phyloP scores from a whole-genome alignment of 2,888 invertebrate species.

The Mongoloraphidia duomilia region DNA sequence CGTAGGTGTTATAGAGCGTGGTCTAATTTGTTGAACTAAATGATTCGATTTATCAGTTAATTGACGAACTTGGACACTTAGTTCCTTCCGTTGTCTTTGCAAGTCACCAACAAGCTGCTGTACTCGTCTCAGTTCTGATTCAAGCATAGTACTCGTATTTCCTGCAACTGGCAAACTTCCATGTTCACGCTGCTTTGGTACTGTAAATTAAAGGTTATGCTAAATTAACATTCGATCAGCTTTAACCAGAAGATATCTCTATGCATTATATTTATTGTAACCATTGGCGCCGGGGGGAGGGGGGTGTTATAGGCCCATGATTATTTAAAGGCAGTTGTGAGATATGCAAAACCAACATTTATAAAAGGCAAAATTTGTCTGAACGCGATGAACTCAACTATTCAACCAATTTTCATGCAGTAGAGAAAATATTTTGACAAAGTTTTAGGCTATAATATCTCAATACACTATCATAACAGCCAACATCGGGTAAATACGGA shows the following conservation, averaged over 20 bases:
- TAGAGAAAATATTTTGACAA: background rate
- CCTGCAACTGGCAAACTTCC: constrained; percentile 33
- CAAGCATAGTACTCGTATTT: constrained; percentile 50
- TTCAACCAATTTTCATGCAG: background rate
- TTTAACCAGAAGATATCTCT: background rate
- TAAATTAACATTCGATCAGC: background rate
- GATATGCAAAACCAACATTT: constrained; percentile 5
- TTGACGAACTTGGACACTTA: constrained; percentile 73
- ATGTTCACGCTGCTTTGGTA: constrained; percentile 15
- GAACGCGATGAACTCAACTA: background rate
- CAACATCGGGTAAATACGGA: background rate
- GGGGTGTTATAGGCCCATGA: too few relatives aligned
- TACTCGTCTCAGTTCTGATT: constrained; percentile 69
- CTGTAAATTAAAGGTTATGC: background rate
- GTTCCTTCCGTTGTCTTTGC: constrained; percentile 70
- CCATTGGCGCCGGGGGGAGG: too few relatives aligned
- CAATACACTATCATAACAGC: background rate
- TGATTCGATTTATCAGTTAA: constrained; percentile 69
- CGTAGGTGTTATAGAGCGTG: constrained; percentile 14
- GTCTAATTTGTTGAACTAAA: constrained; percentile 44
- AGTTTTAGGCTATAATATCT: background rate
- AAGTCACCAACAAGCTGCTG: constrained; percentile 75
- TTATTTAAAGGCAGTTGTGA: background rate
- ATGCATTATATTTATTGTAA: background rate
- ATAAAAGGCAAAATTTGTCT: background rate